Base-by-base conservation (phyloP, 2,888 invertebrate genomes). In the Papilio protenor region DNA sequence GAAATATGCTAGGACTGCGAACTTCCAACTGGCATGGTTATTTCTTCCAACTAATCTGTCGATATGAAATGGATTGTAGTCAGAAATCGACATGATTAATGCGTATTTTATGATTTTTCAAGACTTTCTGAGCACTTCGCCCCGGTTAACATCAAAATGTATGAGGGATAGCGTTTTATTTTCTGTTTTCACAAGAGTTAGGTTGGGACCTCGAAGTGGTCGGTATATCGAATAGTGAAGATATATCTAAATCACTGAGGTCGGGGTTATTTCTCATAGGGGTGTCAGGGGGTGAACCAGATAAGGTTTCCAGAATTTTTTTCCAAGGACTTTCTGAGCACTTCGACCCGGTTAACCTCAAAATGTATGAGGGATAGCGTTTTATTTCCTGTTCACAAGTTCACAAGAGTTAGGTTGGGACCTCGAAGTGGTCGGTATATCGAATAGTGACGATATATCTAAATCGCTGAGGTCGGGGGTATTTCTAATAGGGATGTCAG, bases 11-110 rank as follows among this genome's bases (percentile, higher is more conserved):
- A 18, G 40, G 3, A 79, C 76, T 4, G 77, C 79, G 49, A 77
- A 77, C 64, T 75, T 77, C 79, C 77, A 77, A 23, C 55, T 75
- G 16, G 61, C 71, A 55, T 77, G 77, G 45, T 79, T 79, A n/a
- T 74, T 55, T 77, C 77, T 49, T 66, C 77, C 77, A 16, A 75
- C 75, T 10, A 79, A 75, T 79, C 66, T 74, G 45, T 79, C 79
- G 16, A 79, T 75, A 16, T 78, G 66, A 47, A 78, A 78, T 16
- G 73, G 57, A 66, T 77, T 77, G 33, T 33, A 33, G 33, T 33
- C 33, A 33, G 33, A 33, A 45, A 64, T 69, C 3, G 75, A 49
- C 76, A 79, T 79, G 0, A 45, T 66, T 33, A 2, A 40, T 27
- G 66, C 12, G 40, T 33, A 33, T 33, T 33, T 33, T 5, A 33